Conservation (phyloP, 2,888 invertebrate genomes). For the Plagodis dolabraria region DNA sequence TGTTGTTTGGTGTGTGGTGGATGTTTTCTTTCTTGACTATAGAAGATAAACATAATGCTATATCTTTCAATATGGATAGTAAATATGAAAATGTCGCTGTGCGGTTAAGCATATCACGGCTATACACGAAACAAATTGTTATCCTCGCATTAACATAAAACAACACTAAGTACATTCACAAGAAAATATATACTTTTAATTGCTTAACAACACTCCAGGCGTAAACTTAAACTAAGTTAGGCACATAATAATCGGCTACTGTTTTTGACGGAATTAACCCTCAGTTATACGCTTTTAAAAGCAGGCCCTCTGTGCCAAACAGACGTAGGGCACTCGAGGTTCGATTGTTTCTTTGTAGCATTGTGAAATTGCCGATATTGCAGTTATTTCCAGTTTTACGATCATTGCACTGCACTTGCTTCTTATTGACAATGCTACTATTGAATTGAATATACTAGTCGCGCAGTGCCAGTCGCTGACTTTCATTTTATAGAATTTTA, state of each 20-base stretch:
- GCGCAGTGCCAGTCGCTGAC: not conserved
- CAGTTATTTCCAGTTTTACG: constrained; percentile 1
- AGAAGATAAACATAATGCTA: too few species aligned
- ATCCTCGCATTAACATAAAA: too few species aligned
- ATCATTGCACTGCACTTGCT: not conserved
- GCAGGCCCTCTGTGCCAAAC: not conserved
- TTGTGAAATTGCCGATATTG: constrained; percentile 5
- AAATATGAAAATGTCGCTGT: too few species aligned
- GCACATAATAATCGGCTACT: not conserved
- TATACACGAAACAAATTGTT: too few species aligned
- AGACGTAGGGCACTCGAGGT: constrained; percentile 4
- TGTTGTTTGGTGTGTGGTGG: too few species aligned
- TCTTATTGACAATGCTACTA: constrained; percentile 1
- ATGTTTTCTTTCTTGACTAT: too few species aligned
- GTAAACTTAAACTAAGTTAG: too few species aligned
- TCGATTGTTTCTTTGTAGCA: constrained; percentile 5
- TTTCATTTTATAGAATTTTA: not conserved
- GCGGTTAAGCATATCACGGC: too few species aligned
- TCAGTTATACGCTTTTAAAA: not conserved
- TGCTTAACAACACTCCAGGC: too few species aligned
- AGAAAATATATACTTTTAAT: too few species aligned
- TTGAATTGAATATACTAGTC: not conserved
- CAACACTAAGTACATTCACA: too few species aligned
- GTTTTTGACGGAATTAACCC: not conserved
- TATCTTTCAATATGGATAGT: too few species aligned